A percentile compares a stretch with the other conserved stretches of the same genome.
These are phyloP conservation scores for Atrina japonica DNA, from an alignment of 2,888 invertebrate genomes.

Conservation along the genomic window DNA sequence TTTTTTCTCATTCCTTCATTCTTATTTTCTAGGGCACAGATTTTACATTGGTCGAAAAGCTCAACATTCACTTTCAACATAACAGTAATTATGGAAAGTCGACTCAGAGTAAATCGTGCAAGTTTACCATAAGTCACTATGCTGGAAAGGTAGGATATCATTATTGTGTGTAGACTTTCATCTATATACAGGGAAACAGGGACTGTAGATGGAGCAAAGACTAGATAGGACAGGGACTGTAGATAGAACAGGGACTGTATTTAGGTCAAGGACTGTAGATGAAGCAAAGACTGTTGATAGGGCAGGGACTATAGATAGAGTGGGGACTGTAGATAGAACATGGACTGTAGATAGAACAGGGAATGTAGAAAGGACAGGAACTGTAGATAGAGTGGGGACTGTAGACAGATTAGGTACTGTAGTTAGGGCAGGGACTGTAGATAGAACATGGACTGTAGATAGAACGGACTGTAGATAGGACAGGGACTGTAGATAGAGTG, in stretches of 20 bases:
- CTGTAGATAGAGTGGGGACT: neutral
- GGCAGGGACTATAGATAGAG: neutral
- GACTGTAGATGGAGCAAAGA: no score
- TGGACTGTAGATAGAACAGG: no score
- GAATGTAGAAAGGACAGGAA: no score
- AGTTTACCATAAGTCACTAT: slow-evolving; percentile 77
- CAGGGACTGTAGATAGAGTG: neutral
- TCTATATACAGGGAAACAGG: no score
- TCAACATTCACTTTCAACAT: slow-evolving; percentile 68
- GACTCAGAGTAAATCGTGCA: slow-evolving; percentile 56
- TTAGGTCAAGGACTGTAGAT: no score
- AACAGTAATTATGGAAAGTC: slow-evolving; percentile 64
- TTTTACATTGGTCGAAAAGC: slow-evolving; percentile 73
- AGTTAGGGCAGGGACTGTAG: no score
- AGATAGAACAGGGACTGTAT: neutral
- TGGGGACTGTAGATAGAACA: neutral
- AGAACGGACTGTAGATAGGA: neutral
- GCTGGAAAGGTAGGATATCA: slow-evolving; percentile 74
- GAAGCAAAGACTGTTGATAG: no score
- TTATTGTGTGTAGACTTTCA: neutral
- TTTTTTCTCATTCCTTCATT: neutral
- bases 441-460: neutral
- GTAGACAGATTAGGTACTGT: no score
- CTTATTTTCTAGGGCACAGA: slow-evolving; percentile 69
- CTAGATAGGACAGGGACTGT: no score